Evolutionary conservation across 2,113 vertebrate species (phyloP).

Genomic region (Martes martes): DNA sequence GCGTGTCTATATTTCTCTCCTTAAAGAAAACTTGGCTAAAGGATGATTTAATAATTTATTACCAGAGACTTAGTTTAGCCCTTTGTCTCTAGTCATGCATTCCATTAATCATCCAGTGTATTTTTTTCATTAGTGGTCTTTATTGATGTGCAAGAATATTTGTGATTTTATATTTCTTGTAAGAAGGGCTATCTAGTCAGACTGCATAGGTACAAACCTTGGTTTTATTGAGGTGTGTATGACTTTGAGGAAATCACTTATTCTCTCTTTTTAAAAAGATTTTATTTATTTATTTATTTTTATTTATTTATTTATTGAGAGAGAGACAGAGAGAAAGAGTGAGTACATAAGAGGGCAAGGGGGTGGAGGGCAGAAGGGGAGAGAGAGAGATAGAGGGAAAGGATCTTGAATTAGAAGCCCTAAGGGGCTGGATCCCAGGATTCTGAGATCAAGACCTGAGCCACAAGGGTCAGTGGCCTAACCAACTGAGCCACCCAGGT

Average conservation of each 20-base stretch:
- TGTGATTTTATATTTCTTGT: not conserved
- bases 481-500: not conserved
- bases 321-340: not conserved
- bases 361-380: not conserved
- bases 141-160: slow-evolving; percentile 11
- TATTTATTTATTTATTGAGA: not conserved
- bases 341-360: not conserved
- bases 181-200: not conserved
- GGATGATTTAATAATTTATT: slow-evolving; percentile 6
- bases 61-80: not conserved
- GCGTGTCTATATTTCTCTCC: not conserved
- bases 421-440: not conserved
- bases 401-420: not conserved
- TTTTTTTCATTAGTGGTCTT: slow-evolving; percentile 1
- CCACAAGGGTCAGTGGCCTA: not conserved
- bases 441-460: not conserved
- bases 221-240: not conserved
- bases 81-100: not conserved
- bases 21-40: not conserved
- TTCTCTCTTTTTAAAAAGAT: not conserved
- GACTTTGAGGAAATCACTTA: not conserved
- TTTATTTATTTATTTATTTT: not conserved
- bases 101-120: not conserved
- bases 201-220: not conserved
- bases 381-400: not conserved